Evolutionary conservation across 1,140 invertebrate genomes (phyloP).

Genomic region (Helicoverpa armigera): DNA sequence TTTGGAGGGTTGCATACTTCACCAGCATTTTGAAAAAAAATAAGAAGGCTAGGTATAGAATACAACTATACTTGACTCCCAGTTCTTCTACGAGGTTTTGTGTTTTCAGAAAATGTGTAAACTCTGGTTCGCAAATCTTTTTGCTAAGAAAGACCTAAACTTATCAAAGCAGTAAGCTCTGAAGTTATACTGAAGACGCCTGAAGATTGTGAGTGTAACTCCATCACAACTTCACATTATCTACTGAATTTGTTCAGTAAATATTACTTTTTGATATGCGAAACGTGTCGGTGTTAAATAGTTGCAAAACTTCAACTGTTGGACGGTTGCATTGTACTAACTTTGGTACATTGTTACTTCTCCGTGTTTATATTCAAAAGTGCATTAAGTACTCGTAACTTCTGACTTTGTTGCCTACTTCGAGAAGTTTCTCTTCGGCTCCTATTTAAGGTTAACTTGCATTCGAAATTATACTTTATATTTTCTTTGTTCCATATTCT

Average conservation of each 20-base stretch:
- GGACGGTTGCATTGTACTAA: slow-evolving; percentile 45
- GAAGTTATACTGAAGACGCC: too few relatives aligned
- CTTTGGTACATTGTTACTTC: slow-evolving; percentile 49
- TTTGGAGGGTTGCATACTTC: too few relatives aligned
- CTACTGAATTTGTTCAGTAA: slow-evolving; percentile 5
- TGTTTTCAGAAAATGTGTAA: too few relatives aligned
- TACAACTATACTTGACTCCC: too few relatives aligned
- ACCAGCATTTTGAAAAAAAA: too few relatives aligned
- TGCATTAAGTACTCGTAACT: slow-evolving; percentile 58
- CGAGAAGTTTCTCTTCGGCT: slow-evolving; percentile 27
- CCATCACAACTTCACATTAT: background rate
- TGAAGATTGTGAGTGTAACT: background rate
- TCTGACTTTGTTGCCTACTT: slow-evolving; percentile 48
- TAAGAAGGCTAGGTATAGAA: too few relatives aligned
- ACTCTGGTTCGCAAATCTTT: too few relatives aligned
- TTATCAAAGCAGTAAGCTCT: too few relatives aligned
- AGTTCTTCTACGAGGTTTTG: too few relatives aligned
- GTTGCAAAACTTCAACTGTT: slow-evolving; percentile 35
- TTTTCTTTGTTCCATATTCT: too few relatives aligned
- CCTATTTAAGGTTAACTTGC: slow-evolving; percentile 37
- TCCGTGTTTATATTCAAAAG: slow-evolving; percentile 57
- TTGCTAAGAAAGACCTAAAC: too few relatives aligned
- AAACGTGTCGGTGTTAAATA: slow-evolving; percentile 41
- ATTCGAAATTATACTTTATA: slow-evolving; percentile 31
- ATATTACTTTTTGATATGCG: slow-evolving; percentile 38